These are phyloP conservation scores for Epirrhoe alternata DNA, from an alignment of 2,888 invertebrate species.

Conservation along the genomic window DNA sequence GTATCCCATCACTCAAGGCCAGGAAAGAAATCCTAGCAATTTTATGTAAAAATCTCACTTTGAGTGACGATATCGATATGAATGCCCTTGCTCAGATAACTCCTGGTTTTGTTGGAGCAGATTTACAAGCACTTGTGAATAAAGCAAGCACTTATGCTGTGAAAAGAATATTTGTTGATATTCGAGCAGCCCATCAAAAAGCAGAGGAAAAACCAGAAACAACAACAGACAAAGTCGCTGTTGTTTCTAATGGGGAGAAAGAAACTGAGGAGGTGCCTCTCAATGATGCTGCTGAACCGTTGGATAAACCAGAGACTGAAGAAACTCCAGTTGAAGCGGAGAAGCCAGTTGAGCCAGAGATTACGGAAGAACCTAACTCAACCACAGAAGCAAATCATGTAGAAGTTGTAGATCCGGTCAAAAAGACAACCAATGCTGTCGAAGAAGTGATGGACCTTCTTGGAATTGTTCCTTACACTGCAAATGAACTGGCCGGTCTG, in stretches of 20 bases:
- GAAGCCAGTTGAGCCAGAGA: conserved; percentile 45
- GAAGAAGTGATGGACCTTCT: conserved; percentile 87
- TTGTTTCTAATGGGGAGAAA: conserved; percentile 69
- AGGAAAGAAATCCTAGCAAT: conserved; percentile 91
- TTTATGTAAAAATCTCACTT: conserved; percentile 88
- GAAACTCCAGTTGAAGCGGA: conserved; percentile 46
- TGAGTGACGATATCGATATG: conserved; percentile 90
- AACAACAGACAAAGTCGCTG: conserved; percentile 51
- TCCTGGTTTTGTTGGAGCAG: conserved; percentile 98
- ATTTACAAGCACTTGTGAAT: conserved; percentile 93
- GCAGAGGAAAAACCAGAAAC: conserved; percentile 38
- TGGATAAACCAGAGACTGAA: conserved; percentile 49
- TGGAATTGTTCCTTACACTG: conserved; percentile 87
- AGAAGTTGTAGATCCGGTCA: conserved; percentile 40
- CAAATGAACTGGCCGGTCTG: conserved; percentile 87
- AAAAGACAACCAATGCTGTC: conserved; percentile 56
- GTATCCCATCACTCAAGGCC: conserved; percentile 95
- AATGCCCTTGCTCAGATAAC: conserved; percentile 91
- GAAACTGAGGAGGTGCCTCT: conserved; percentile 48
- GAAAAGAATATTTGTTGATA: conserved; percentile 83
- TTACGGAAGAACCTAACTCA: conserved; percentile 39
- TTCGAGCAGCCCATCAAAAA: conserved; percentile 53
- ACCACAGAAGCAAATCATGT: conserved; percentile 50
- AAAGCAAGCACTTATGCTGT: conserved; percentile 96
- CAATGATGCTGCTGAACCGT: conserved; percentile 49